phyloP scores from a whole-genome alignment of 2,888 invertebrate species.

The Machimus rusticus region DNA sequence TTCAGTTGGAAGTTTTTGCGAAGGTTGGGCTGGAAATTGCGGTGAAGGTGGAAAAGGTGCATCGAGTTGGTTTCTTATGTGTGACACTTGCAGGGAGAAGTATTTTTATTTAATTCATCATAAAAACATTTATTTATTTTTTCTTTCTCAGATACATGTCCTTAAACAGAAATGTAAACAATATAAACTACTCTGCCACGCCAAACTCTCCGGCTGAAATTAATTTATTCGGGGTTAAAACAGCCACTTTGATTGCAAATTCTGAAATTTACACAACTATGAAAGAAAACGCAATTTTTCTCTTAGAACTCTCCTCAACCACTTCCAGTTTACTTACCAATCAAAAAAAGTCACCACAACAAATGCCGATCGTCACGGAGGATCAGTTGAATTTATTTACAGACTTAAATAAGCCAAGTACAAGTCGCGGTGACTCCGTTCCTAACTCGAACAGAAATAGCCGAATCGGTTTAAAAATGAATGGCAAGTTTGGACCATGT shows the following conservation, averaged over 20 bases:
- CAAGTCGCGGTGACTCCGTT: constrained; percentile 58
- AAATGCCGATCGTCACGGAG: constrained; percentile 62
- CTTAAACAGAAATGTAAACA: constrained; percentile 59
- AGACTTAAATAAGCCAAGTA: constrained; percentile 60
- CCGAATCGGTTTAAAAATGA: constrained; percentile 56
- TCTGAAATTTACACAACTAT: constrained; percentile 69
- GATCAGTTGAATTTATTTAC: constrained; percentile 58
- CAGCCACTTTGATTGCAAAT: constrained; percentile 59
- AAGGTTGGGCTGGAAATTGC: constrained; percentile 88
- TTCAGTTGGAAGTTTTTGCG: constrained; percentile 85
- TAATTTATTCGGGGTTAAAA: constrained; percentile 62
- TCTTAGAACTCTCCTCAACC: constrained; percentile 87
- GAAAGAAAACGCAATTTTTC: constrained; percentile 93
- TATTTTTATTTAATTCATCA: constrained; percentile 62
- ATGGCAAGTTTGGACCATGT: constrained; percentile 50
- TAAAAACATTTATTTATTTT: neutral
- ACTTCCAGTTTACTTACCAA: constrained; percentile 50
- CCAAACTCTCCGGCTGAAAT: constrained; percentile 60
- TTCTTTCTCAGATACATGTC: constrained; percentile 54
- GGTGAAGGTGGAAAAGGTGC: constrained; percentile 83
- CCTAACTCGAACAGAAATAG: constrained; percentile 54
- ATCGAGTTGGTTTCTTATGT: constrained; percentile 90
- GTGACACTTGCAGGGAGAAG: constrained; percentile 88
- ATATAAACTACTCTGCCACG: constrained; percentile 57
- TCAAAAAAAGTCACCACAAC: constrained; percentile 58